A percentile compares a stretch with the other conserved stretches of the same genome.
Evolutionary conservation across 2,113 vertebrate genomes (phyloP).

Genomic region (Galbula dea): DNA sequence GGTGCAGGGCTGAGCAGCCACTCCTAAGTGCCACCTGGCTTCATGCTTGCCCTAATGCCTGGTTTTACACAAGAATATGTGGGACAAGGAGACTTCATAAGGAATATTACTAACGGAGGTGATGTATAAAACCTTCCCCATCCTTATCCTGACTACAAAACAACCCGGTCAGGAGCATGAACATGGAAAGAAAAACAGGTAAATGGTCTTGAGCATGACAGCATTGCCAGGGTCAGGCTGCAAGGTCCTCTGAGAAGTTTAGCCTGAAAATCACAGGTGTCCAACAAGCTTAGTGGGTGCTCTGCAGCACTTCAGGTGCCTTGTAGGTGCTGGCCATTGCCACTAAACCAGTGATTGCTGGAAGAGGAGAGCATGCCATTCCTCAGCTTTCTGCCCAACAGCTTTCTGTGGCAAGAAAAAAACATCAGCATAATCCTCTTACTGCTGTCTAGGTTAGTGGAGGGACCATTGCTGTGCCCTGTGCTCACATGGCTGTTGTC

Average conservation of each 20-base stretch:
- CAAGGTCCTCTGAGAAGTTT: not conserved
- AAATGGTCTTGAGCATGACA: not conserved
- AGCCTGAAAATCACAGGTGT: not conserved
- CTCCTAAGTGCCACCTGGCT: not conserved
- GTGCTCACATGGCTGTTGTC: not conserved
- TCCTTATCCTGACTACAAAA: not conserved
- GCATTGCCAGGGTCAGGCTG: not conserved
- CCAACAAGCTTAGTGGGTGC: not conserved
- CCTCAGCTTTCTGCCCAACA: too few species aligned
- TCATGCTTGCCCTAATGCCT: not conserved
- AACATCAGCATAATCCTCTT: not conserved
- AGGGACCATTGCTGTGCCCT: not conserved
- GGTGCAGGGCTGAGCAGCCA: accelerated
- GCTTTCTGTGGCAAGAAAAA: not conserved
- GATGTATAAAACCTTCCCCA: not conserved
- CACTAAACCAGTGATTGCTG: not conserved
- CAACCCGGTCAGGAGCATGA: not conserved
- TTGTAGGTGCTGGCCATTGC: not conserved
- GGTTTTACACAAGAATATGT: not conserved
- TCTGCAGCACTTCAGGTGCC: not conserved
- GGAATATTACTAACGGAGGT: not conserved
- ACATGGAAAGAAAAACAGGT: not conserved
- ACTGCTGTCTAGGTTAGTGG: not conserved
- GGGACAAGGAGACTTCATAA: not conserved
- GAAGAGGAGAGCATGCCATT: not conserved